Evolutionary conservation across 2,888 invertebrate species (phyloP).

Genomic region (Drosophila kuntzei): DNA sequence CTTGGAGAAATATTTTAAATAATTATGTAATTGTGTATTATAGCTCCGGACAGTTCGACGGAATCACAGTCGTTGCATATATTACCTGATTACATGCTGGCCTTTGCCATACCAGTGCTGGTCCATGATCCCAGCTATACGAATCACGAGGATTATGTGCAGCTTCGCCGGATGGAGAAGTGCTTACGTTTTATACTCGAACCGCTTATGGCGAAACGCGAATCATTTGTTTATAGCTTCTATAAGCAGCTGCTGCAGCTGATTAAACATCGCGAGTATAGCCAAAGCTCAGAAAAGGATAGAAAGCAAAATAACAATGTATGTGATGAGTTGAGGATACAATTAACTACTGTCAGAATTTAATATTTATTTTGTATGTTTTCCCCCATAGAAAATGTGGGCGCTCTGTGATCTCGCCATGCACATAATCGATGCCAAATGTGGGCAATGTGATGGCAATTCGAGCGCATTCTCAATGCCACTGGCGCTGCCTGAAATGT

Average conservation of each 20-base stretch:
- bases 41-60: constrained; percentile 76
- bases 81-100: constrained; percentile 98
- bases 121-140: constrained; percentile 96
- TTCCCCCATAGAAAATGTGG: constrained; percentile 93
- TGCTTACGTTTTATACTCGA: constrained; percentile 98
- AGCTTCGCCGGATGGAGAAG: constrained; percentile 92
- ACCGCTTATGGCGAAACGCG: constrained; percentile 96
- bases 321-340: constrained; percentile 6
- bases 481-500: constrained; percentile 95
- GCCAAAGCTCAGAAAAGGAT: constrained; percentile 92
- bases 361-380: neutral
- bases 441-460: constrained; percentile 91
- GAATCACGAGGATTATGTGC: constrained; percentile 90
- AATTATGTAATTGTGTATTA: constrained; percentile 10
- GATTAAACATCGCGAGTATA: constrained; percentile 97
- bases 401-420: constrained; percentile 97
- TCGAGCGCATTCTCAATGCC: constrained; percentile 95
- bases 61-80: constrained; percentile 92
- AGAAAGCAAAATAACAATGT: constrained; percentile 66
- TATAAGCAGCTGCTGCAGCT: constrained; percentile 96
- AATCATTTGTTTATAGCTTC: constrained; percentile 97
- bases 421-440: constrained; percentile 94
- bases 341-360: too few species aligned
- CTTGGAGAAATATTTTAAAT: neutral
- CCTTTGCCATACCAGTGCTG: constrained; percentile 97